Evolutionary conservation across 2,888 invertebrate genomes (phyloP), one percentile per base, ranked within the genome.

Genomic region (Isoperla grammatica): DNA sequence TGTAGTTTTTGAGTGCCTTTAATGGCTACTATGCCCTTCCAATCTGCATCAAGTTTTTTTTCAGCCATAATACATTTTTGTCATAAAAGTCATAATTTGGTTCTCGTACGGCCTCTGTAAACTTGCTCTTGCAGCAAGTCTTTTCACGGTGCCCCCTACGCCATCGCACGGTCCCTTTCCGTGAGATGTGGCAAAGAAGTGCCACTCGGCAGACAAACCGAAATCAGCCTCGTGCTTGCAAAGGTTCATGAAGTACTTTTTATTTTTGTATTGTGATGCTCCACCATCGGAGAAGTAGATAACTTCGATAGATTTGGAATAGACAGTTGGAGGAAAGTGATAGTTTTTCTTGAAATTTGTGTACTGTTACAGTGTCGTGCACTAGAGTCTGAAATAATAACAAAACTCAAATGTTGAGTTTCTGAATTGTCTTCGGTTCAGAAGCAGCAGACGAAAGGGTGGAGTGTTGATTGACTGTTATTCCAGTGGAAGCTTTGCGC

Each of bases 241-340:
- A 8, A 29, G 29, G 29, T 29, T 29, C 8, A 29, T 8, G 8
- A 29, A 29, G 29, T 29, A 6, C 48, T 66, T 67, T 35, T 35
- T 60, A 29, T 67, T 69, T 61, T 68, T 69, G 37, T 66, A 69
- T 53, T 69, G 68, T 8, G 64, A 43, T 8, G 65, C 64, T 49
- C 58, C 59, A 3, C 67, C 68, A 64, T 69, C 68, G 40, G 64
- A 61, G 23, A 67, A 67, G 57, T 67, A 65, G 23, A 58, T 35
- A 9, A 65, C 42, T 48, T 66, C 66, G 4, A 5, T 13, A 3
- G 9, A 3, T 13, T 9, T 29, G n/a, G 61, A 43, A 61, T 22
- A 15, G 40, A 22, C 35, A 11, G 3, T n/a, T 19, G 12, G 59
- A 19, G 17, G 22, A 42, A 8, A 13, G 3, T 29, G 56, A 55